These are phyloP conservation scores for Intellagama lesueurii DNA, from an alignment of 2,797 vertebrate species.

Conservation along the genomic window DNA sequence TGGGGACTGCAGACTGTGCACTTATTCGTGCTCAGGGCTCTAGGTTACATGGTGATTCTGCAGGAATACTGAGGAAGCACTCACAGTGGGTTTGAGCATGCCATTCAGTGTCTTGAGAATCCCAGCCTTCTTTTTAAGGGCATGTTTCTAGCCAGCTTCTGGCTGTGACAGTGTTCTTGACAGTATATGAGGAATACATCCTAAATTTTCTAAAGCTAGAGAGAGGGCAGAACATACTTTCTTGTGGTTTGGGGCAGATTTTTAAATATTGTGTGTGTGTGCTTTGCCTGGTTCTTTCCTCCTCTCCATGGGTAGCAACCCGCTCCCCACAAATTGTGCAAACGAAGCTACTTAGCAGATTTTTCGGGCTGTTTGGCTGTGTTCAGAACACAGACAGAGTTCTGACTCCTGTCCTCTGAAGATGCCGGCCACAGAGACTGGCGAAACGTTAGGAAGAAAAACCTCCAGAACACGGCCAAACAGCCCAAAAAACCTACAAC, in stretches of 20 bases:
- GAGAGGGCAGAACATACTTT: neutral
- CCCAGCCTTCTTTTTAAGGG: no score
- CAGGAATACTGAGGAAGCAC: neutral
- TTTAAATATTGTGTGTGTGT: neutral
- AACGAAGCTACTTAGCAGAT: neutral
- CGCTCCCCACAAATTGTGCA: neutral
- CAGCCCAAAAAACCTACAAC: no score
- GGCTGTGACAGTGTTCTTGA: neutral
- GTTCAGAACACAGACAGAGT: no score
- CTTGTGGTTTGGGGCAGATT: neutral
- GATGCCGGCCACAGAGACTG: no score
- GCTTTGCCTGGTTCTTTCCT: neutral
- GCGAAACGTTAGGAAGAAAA: no score
- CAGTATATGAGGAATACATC: neutral
- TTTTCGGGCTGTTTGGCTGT: neutral
- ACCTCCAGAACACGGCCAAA: no score
- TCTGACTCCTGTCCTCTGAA: no score
- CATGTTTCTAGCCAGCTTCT: neutral
- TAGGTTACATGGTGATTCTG: neutral
- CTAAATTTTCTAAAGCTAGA: neutral
- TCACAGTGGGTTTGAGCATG: neutral
- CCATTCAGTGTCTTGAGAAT: neutral
- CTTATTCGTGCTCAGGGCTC: neutral
- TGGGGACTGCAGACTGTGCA: neutral
- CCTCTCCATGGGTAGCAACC: neutral